These are phyloP conservation scores for Xestia c-nigrum DNA, from an alignment of 2,888 invertebrate species.

Conservation along the genomic window DNA sequence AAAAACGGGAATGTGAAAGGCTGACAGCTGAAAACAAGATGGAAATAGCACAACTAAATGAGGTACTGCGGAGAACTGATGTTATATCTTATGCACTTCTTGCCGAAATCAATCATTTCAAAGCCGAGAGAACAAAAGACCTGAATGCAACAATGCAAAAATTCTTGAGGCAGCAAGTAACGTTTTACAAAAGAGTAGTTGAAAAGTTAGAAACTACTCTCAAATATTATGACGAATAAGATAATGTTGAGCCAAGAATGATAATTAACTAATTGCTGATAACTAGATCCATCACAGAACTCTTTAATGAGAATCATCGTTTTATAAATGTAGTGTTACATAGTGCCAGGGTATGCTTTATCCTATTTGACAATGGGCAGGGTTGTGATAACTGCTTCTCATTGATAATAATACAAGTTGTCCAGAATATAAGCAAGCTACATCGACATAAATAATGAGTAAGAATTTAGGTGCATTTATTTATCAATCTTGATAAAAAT, in stretches of 20 bases:
- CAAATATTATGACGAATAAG: slow-evolving; percentile 86
- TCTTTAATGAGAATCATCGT: slow-evolving; percentile 42
- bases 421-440: slow-evolving; percentile 37
- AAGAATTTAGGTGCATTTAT: slow-evolving; percentile 63
- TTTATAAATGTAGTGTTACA: slow-evolving; percentile 48
- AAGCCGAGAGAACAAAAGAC: slow-evolving; percentile 95
- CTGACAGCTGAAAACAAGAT: slow-evolving; percentile 95
- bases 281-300: slow-evolving; percentile 64
- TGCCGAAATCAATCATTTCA: slow-evolving; percentile 98
- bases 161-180: slow-evolving; percentile 96
- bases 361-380: slow-evolving; percentile 50
- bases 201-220: slow-evolving; percentile 92
- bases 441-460: slow-evolving; percentile 37
- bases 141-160: slow-evolving; percentile 96
- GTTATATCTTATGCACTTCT: slow-evolving; percentile 97
- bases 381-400: slow-evolving; percentile 52
- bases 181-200: slow-evolving; percentile 97
- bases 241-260: slow-evolving; percentile 62
- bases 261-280: slow-evolving; percentile 48
- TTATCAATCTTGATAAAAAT: slow-evolving; percentile 54
- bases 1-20: slow-evolving; percentile 96
- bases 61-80: slow-evolving; percentile 96
- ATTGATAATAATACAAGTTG: slow-evolving; percentile 46
- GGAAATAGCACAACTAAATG: slow-evolving; percentile 94
- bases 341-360: slow-evolving; percentile 59